Evolutionary conservation across 2,113 vertebrate genomes (phyloP), one percentile per base, ranked within the genome.

Genomic region (Chamaea fasciata): DNA sequence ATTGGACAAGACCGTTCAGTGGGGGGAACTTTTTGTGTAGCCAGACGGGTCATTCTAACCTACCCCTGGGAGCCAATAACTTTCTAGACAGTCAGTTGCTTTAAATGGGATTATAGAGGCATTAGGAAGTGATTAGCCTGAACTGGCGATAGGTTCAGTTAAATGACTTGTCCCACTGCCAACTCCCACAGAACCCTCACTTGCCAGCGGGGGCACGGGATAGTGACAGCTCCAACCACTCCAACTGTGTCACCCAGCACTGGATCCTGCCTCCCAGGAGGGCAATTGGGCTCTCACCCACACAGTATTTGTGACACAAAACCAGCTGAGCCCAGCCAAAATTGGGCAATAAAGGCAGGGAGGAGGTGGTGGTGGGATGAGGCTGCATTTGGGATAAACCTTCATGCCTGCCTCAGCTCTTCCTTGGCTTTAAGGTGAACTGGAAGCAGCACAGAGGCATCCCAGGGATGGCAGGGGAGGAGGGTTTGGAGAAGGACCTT

Each of bases 61-160:
- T 53, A 90, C 67, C 41, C 23, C 46, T n/a, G 75, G 37, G 75
- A 84, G 82, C 18, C 3, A 20, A 83, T 86, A 93, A 92, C 91
- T 95, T 92, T 84, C 89, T 63, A 87, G 94, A 68, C 83, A 92
- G 87, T 39, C 79, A 87, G 96, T 83, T 92, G 88, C 76, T 96
- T 95, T 94, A 96, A 96, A 89, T 83, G 89, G 91, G 95, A 96
- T 97, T 97, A 95, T 0, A 17, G 76, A 0, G 4, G 96, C 81
- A 96, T 96, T 97, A 97, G 90, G 68, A 94, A 84, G 83, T 3
- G 42, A 96, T 97, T 96, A 96, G 94, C 55, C 60, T 44, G 67
- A 50, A 84, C 4, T 24, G 71, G 85, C 11, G 21, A 93, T 28
- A 76, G 92, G 74, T 95, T 96, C 95, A 91, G 88, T 60, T 87